Conservation (phyloP, 2,113 vertebrate species). For the Prolemur simus region DNA sequence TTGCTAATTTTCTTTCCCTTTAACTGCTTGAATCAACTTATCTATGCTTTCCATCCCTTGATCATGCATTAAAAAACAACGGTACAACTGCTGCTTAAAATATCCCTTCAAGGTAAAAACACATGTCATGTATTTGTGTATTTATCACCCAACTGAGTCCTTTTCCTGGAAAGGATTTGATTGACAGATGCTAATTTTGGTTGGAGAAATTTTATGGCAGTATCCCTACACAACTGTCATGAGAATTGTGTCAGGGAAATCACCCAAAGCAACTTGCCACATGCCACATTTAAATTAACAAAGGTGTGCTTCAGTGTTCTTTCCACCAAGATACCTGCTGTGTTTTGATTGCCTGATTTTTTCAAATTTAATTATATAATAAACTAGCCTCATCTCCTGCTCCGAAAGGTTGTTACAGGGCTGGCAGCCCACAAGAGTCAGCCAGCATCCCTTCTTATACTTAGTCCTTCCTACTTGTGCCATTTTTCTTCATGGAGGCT, state of each 20-base stretch:
- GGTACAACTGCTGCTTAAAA: not conserved
- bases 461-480: not conserved
- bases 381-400: not conserved
- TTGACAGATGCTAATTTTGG: slow-evolving; percentile 3
- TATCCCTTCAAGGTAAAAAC: slow-evolving; percentile 7
- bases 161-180: slow-evolving; percentile 20
- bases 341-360: not conserved
- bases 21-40: not conserved
- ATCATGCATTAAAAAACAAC: not conserved
- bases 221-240: not conserved
- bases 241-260: not conserved
- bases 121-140: not conserved
- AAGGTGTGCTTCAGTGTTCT: not conserved
- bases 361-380: slow-evolving; percentile 20
- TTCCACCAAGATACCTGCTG: not conserved
- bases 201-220: not conserved
- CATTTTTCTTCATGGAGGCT: not conserved
- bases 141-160: not conserved
- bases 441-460: not conserved
- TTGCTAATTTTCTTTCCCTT: not conserved
- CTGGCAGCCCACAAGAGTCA: not conserved
- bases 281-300: not conserved
- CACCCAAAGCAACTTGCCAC: not conserved
- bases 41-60: not conserved
- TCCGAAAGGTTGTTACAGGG: not conserved